These are phyloP conservation scores for Frankliniella fusca DNA, from an alignment of 2,888 invertebrate genomes.

Conservation along the genomic window DNA sequence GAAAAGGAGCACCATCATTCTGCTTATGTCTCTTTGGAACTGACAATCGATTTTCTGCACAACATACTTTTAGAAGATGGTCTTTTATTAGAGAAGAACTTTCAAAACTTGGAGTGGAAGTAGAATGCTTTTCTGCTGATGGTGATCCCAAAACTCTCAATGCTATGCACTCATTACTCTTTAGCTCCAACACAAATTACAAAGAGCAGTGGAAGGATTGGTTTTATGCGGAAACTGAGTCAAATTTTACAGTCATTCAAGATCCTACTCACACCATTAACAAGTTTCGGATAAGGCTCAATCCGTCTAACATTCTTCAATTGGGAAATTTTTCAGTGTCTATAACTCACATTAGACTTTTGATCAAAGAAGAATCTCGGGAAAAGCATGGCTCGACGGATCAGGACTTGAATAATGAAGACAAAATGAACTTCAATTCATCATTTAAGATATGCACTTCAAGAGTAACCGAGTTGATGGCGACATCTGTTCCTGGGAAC, in stretches of 20 bases:
- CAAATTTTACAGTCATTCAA: neutral
- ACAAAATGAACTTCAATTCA: conserved; percentile 20
- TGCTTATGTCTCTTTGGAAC: neutral
- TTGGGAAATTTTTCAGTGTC: neutral
- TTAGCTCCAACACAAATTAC: neutral
- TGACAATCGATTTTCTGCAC: neutral
- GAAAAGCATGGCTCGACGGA: neutral
- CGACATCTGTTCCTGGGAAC: neutral
- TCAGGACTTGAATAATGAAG: neutral
- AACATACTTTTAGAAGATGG: neutral
- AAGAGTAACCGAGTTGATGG: neutral
- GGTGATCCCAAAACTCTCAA: too few species aligned
- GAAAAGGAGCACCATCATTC: neutral
- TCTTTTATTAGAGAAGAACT: neutral
- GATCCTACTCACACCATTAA: neutral
- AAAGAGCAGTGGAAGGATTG: neutral
- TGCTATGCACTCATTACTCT: neutral
- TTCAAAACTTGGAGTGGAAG: too few species aligned
- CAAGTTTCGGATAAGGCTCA: neutral
- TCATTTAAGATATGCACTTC: neutral
- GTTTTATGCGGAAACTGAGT: neutral
- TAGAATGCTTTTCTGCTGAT: neutral
- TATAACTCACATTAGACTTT: neutral
- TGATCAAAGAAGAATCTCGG: neutral
- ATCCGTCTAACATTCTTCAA: neutral